Evolutionary conservation across 2,797 vertebrate species (phyloP), one percentile per base, ranked within the genome.

Genomic region (Parauchenoglanis ngamensis): DNA sequence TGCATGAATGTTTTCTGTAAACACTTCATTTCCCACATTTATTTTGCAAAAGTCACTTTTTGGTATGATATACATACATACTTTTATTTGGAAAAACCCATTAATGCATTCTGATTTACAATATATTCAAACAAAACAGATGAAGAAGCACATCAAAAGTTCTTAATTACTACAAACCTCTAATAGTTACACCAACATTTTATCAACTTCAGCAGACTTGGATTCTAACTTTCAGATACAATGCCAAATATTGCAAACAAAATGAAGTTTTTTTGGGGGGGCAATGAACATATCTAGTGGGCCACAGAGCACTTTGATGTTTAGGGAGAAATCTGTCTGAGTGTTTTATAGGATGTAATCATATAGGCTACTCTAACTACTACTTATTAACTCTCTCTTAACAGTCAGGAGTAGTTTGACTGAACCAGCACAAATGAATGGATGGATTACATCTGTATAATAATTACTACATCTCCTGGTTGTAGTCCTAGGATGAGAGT

Each of bases 1-100:
- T 87, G 86, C 87, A 87, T 83, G 70, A 83, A 70, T 72, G 65
- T 76, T 87, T 88, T 88, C 70, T 84, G 49, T 75, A 84, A 87
- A 65, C 63, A 84, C 87, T 83, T 89, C 56, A 90, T 87, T 86
- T 86, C 68, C 83, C 63, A 82, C 25, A 7, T 49, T 77, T 76
- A 1, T 40, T 67, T n/a, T 46, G 46, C 65, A 88, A 57, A 86
- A 83, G 70, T 15, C 1, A 77, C 72, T 87, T 57, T 83, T 88
- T 83, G 19, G 31, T 85, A 40, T 49, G 57, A 54, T 65, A 65
- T 59, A 35, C 54, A 54, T 54, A 31, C 57, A 61, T 52, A 25
- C 65, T 56, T 56, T 25, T 73, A 31, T 65, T 59, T 59, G 28
- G 31, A 40, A 25, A 2, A 57, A 78, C 15, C 52, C 0, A 57